A percentile compares a stretch with the other conserved stretches of the same genome.
Evolutionary conservation across 1,140 invertebrate genomes (phyloP).

Genomic region (Trachymyrmex septentrionalis): DNA sequence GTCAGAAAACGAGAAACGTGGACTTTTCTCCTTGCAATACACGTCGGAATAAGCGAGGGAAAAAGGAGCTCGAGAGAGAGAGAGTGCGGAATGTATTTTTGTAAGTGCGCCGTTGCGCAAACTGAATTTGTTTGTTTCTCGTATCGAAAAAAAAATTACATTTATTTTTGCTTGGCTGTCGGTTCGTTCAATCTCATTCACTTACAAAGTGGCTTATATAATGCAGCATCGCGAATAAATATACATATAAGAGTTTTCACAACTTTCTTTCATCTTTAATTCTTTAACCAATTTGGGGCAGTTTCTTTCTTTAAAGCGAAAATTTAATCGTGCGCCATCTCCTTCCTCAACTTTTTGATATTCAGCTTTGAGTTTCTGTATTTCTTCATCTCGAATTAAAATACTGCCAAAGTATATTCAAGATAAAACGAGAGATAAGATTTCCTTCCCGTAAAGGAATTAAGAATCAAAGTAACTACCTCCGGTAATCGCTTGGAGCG

Average conservation of each 20-base stretch:
- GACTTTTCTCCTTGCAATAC: background rate
- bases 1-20: background rate
- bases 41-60: constrained; percentile 14
- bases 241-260: background rate
- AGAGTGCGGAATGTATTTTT: constrained; percentile 11
- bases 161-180: constrained; percentile 8
- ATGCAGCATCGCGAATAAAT: constrained; percentile 1
- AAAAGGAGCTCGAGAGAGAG: background rate
- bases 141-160: background rate
- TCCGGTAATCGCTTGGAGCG: background rate
- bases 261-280: constrained; percentile 11
- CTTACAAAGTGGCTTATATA: background rate
- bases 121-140: constrained; percentile 26
- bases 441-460: background rate
- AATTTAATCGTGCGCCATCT: background rate
- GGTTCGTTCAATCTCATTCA: background rate
- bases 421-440: background rate
- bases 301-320: background rate
- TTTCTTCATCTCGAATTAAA: constrained; percentile 2
- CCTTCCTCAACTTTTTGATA: background rate
- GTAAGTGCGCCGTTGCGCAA: constrained; percentile 12
- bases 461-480: background rate
- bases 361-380: background rate
- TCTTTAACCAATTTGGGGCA: constrained; percentile 20
- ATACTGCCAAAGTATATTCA: constrained; percentile 11